Base-by-base conservation (phyloP, 2,797 vertebrate species). In the Calcarius lapponicus region DNA sequence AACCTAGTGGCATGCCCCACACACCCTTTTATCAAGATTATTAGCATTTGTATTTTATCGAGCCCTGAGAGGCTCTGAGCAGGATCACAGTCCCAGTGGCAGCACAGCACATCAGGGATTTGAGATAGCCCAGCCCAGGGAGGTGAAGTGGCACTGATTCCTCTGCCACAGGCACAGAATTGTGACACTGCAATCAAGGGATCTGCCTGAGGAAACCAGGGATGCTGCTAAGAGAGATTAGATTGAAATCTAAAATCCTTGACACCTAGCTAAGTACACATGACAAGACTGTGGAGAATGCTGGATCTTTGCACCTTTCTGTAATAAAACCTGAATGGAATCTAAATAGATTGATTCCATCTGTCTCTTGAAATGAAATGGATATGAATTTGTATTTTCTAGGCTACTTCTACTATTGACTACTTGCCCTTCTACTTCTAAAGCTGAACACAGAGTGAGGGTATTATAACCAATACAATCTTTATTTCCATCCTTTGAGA, bases 231-330 rank as follows among this genome's bases (percentile, higher is more conserved):
- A 25, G 10, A 65, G 57, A 89, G 74, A 94, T 91, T 34, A 93
- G 88, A 96, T 70, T 48, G 80, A 81, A 81, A 94, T 91, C 87
- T 80, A 24, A 81, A 92, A 84, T 66, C 88, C 86, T 38, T 86
- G 89, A 91, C 69, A 88, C 92, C 70, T 10, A 31, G 54, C 61
- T 80, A 93, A 96, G 58, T 45, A 32, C 62, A 88, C 48, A 18
- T 16, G 73, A 93, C 73, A 86, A 31, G 40, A 66, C 2, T 72
- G 78, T 57, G 69, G 31, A 82, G 51, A 94, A 74, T 26, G 82
- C 42, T 67, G 67, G 17, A 48, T 80, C 71, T 73, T 72, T 86
- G 86, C 76, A 94, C 54, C 58, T 65, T 80, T 75, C 71, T 73
- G 56, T 47, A 76, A 70, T 84, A 86, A 89, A 85, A 80, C 28